Conservation (phyloP, 2,113 vertebrate species). For the Phylloscopus whistleri region DNA sequence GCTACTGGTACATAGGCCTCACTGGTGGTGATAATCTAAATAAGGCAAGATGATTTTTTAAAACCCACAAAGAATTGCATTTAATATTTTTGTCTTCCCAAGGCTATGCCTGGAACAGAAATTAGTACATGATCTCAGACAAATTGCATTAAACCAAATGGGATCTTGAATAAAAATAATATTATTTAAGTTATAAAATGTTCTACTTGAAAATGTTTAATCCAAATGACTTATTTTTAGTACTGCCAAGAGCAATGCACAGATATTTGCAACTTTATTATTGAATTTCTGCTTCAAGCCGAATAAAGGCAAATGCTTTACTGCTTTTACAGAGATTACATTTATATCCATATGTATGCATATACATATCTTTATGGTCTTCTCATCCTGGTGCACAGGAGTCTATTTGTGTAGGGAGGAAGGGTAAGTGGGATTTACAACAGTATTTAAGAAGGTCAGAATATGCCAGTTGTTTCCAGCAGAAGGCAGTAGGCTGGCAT, state of each 20-base stretch:
- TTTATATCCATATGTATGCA: neutral
- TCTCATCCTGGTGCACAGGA: neutral
- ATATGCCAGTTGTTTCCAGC: neutral
- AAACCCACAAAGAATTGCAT: neutral
- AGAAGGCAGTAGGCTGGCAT: neutral
- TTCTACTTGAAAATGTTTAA: constrained; percentile 42
- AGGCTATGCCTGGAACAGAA: constrained; percentile 1
- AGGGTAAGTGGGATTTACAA: neutral
- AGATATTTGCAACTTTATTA: constrained; percentile 28
- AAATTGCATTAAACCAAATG: constrained; percentile 47
- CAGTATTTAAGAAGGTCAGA: neutral
- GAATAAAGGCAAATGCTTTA: neutral
- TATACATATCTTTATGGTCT: neutral
- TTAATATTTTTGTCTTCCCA: constrained; percentile 29
- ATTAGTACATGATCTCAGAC: constrained; percentile 17
- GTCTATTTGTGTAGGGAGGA: neutral
- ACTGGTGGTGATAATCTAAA: constrained; percentile 4
- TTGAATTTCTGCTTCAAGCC: constrained; percentile 9
- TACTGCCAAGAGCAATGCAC: constrained; percentile 27
- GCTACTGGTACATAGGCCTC: neutral
- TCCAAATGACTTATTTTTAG: constrained; percentile 52
- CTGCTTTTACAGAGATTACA: neutral
- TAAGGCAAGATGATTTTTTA: neutral
- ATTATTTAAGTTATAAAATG: constrained; percentile 47
- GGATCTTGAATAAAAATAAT: constrained; percentile 41